These are phyloP conservation scores for Lipotes vexillifer DNA, from an alignment of 2,113 vertebrate genomes.

Conservation along the genomic window DNA sequence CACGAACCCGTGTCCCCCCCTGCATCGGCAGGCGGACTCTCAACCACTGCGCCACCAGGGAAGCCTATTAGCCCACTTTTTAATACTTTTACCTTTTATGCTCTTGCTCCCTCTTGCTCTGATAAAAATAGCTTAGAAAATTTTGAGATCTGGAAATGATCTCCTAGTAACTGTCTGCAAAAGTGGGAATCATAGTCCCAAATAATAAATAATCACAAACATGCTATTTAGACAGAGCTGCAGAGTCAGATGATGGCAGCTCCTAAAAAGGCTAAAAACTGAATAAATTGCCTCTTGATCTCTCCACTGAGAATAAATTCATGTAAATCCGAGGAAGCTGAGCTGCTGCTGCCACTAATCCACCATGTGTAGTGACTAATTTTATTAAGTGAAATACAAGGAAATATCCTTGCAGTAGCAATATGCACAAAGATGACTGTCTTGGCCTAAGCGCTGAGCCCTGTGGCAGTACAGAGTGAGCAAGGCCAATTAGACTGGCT, in stretches of 20 bases:
- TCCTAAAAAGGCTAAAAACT: conserved; percentile 54
- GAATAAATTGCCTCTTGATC: conserved; percentile 68
- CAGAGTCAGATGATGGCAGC: conserved; percentile 9
- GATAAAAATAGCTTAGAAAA: conserved; percentile 18
- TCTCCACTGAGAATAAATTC: conserved; percentile 51
- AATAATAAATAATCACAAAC: conserved; percentile 53
- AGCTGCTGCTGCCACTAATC: conserved; percentile 64
- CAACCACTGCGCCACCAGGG: too few species aligned
- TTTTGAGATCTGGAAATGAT: background rate
- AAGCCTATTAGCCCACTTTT: background rate
- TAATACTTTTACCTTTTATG: background rate
- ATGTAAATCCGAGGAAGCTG: conserved; percentile 35
- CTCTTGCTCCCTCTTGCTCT: background rate
- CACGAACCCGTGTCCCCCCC: too few species aligned
- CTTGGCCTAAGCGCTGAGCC: background rate
- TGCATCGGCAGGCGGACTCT: too few species aligned
- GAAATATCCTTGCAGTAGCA: conserved; percentile 38
- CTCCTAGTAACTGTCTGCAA: background rate
- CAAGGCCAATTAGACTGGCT: background rate
- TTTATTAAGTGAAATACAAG: conserved; percentile 61
- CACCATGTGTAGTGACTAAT: conserved; percentile 47
- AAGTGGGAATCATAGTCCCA: conserved; percentile 7
- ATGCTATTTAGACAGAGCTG: conserved; percentile 32
- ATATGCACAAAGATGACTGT: background rate
- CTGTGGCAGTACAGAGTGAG: background rate